Evolutionary conservation across 2,113 vertebrate genomes (phyloP).

Genomic region (Cavia aperea): DNA sequence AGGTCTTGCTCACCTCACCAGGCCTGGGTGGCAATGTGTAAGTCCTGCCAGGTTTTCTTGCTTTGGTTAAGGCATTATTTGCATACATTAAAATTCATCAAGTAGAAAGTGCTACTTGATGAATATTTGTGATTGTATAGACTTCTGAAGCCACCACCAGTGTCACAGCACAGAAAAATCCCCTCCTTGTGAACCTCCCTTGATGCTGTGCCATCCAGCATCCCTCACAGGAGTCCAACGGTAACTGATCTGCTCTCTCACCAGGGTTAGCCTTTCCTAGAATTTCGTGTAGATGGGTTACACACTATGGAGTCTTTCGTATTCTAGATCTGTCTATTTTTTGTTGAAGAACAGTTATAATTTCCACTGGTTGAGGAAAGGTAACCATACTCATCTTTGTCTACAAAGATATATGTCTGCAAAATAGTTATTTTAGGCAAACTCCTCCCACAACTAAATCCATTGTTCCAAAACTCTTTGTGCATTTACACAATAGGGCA

Average conservation of each 20-base stretch:
- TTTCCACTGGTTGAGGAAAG: constrained; percentile 1
- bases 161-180: not conserved
- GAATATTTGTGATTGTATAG: not conserved
- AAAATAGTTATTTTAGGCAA: not conserved
- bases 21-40: not conserved
- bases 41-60: not conserved
- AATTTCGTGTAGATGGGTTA: not conserved
- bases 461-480: not conserved
- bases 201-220: not conserved
- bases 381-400: not conserved
- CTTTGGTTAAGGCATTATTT: not conserved
- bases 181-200: not conserved
- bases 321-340: not conserved
- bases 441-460: not conserved
- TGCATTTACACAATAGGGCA: not conserved
- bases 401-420: not conserved
- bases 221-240: not conserved
- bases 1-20: not conserved
- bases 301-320: not conserved
- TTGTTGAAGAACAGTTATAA: not conserved
- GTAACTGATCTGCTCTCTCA: not conserved
- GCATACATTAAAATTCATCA: not conserved
- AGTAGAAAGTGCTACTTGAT: not conserved
- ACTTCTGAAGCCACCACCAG: not conserved
- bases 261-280: not conserved